Conservation (phyloP, 2,888 invertebrate species). For the Stomorhina lunata region DNA sequence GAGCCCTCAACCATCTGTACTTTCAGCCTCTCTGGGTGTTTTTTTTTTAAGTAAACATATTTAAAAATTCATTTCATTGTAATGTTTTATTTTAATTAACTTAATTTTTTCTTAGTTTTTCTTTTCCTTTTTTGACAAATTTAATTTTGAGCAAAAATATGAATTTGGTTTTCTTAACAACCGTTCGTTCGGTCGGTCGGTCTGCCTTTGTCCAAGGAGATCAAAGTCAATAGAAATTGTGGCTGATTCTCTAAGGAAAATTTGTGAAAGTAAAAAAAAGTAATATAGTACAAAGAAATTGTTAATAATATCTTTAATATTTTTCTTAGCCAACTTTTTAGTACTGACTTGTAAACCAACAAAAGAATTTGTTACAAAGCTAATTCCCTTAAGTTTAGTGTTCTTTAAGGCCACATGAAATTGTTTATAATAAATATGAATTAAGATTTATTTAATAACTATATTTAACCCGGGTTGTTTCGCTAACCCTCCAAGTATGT, state of each 20-base stretch:
- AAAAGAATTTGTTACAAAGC: neutral
- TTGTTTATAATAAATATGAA: neutral
- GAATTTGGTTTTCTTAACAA: neutral
- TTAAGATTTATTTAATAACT: no score
- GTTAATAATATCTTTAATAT: constrained; percentile 49
- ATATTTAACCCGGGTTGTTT: no score
- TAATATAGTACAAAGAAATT: constrained; percentile 30
- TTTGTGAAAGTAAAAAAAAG: constrained; percentile 59
- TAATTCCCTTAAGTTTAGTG: constrained; percentile 14
- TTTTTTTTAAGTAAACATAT: constrained; percentile 39
- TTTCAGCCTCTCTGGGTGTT: neutral
- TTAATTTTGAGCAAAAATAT: constrained; percentile 45
- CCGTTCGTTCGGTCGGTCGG: no score
- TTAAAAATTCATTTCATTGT: constrained; percentile 61
- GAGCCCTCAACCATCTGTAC: no score
- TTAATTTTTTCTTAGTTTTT: constrained; percentile 33
- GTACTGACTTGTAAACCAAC: constrained; percentile 22
- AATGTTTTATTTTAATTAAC: constrained; percentile 60
- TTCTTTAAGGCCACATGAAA: neutral
- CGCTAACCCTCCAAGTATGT: no score
- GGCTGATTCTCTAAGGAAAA: constrained; percentile 30
- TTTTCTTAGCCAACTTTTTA: neutral
- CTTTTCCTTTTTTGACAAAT: constrained; percentile 47
- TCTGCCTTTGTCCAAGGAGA: constrained; percentile 26
- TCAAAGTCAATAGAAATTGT: constrained; percentile 43